Evolutionary conservation across 2,797 vertebrate species (phyloP).

Genomic region (Coendou prehensilis): DNA sequence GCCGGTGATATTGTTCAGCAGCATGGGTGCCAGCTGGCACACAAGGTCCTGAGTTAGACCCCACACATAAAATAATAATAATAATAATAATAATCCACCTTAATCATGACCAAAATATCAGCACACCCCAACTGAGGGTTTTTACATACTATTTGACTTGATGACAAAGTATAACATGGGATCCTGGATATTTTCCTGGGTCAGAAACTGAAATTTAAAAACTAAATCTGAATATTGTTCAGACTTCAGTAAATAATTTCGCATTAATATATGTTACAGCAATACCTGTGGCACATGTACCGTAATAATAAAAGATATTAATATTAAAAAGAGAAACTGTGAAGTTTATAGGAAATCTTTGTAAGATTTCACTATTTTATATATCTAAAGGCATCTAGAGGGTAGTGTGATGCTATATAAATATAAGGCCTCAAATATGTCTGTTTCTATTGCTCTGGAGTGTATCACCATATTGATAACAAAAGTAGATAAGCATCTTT

Average conservation of each 20-base stretch:
- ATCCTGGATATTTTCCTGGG: neutral
- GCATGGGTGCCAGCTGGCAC: too few species aligned
- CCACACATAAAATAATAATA: too few species aligned
- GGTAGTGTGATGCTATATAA: neutral
- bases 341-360: neutral
- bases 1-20: too few species aligned
- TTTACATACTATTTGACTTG: neutral
- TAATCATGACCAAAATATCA: neutral
- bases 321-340: neutral
- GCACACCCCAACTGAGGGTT: neutral
- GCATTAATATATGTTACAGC: neutral
- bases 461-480: neutral
- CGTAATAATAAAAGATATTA: neutral
- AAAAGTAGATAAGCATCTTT: neutral
- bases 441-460: neutral
- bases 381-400: neutral
- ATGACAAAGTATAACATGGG: neutral
- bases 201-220: neutral
- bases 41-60: too few species aligned
- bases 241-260: neutral
- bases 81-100: neutral
- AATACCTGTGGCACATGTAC: neutral
- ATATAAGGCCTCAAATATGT: neutral
- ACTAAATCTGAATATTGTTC: neutral
- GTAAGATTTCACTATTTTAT: neutral